Percentiles rank a stretch among this genome's conserved stretches.
Conservation (phyloP, 2,113 vertebrate genomes). For the Pontoporia blainvillei region DNA sequence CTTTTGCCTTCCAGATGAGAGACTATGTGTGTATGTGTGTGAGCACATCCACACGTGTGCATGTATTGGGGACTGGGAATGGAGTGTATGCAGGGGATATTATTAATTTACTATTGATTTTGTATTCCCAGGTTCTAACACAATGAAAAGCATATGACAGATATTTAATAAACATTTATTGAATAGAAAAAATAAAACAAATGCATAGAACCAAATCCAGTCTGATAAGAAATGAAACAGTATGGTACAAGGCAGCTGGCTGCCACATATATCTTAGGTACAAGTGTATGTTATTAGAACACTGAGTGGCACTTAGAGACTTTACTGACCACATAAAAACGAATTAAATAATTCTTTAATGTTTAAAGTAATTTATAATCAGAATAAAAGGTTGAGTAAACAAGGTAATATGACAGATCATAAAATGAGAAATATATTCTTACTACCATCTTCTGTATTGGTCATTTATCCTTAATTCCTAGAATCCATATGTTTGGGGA, state of each 20-base stretch:
- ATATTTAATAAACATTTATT: slow-evolving; percentile 21
- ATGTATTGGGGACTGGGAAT: neutral
- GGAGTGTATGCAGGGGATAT: neutral
- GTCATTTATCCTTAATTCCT: neutral
- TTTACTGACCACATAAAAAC: slow-evolving; percentile 17
- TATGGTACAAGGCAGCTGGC: neutral
- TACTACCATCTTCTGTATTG: neutral
- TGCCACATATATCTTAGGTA: neutral
- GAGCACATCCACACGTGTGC: neutral
- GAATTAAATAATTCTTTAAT: slow-evolving; percentile 32
- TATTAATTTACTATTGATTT: slow-evolving; percentile 26
- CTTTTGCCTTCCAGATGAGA: slow-evolving; percentile 13
- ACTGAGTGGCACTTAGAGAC: neutral
- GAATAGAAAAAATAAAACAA: slow-evolving; percentile 9
- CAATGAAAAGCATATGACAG: neutral
- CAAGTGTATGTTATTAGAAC: neutral
- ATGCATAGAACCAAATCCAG: neutral
- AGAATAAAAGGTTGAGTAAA: neutral
- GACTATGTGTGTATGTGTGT: neutral
- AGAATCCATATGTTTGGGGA: neutral
- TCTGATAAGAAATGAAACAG: slow-evolving; percentile 3
- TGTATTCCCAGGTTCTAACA: neutral
- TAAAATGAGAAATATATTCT: slow-evolving; percentile 33
- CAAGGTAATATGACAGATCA: slow-evolving; percentile 14
- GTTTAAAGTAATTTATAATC: slow-evolving; percentile 43